Evolutionary conservation across 1,140 invertebrate genomes (phyloP), one percentile per base, ranked within the genome.

Genomic region (Chrysoperla carnea): DNA sequence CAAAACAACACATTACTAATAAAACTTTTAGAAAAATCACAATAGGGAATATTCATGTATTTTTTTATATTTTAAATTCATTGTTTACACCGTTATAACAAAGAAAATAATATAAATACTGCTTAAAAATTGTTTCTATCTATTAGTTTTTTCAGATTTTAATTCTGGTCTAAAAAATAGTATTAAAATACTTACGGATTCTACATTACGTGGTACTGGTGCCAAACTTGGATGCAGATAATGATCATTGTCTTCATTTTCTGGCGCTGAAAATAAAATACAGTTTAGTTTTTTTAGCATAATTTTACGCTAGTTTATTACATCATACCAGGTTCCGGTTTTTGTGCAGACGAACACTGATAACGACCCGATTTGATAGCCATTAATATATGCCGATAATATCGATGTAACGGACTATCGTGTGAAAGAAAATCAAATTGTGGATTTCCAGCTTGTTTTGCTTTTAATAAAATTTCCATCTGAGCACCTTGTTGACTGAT

Each of bases 381-480:
- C 8, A 68, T 67, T 13, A 90, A 67, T 1, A 98, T 57, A 56
- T 82, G 78, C 49, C 81, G 82, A 60, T 97, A 99, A 64, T 95
- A 99, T 1, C 79, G 76, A 67, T 97, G 79, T 12, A 98, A 63
- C 0, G 66, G 55, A 44, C 85, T 75, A 48, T 88, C 84, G 59
- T 87, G 87, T 35, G 84, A 82, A 13, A 99, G 68, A 63, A 99
- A 99, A 39, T 81, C 69, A 67, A 99, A 99, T 62, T 93, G 87
- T 2, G 78, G 69, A 67, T 98, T 99, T 50, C 82, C 78, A 0
- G 84, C 72, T 61, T 99, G 95, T 63, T 97, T 98, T 7, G 91
- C 86, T 67, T 96, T 97, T 42, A 99, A 80, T 0, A 98, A 70
- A 41, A 99, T 95, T 67, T 99, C 94, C 92, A 98, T 96, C 67